phyloP scores from a whole-genome alignment of 2,797 vertebrate genomes.

The Myotis pilosus region DNA sequence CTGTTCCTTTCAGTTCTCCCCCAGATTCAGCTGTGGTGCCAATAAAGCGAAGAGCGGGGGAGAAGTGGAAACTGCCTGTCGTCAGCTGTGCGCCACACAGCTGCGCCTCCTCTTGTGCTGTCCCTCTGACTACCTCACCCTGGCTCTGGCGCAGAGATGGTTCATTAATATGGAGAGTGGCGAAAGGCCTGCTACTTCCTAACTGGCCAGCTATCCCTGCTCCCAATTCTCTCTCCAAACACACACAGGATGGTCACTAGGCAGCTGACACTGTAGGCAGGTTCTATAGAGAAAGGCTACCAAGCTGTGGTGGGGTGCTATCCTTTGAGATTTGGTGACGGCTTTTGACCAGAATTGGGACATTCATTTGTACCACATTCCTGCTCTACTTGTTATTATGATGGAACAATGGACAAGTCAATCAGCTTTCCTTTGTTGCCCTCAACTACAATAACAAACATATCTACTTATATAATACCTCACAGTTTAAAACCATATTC shows the following conservation, averaged over 20 bases:
- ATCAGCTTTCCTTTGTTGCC: background rate
- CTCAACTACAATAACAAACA: background rate
- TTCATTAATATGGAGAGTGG: background rate
- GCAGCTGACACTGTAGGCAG: background rate
- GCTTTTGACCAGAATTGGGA: slow-evolving; percentile 2
- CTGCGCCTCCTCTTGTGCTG: background rate
- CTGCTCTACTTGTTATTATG: background rate
- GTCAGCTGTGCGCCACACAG: slow-evolving; percentile 43
- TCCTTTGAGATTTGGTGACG: background rate
- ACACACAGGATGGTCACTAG: rapidly evolving
- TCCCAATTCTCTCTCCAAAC: background rate
- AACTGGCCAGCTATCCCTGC: background rate
- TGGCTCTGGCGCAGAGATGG: slow-evolving; percentile 35
- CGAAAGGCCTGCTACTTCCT: background rate
- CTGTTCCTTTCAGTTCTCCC: slow-evolving; percentile 17
- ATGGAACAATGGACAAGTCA: background rate
- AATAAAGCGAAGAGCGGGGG: slow-evolving; percentile 13
- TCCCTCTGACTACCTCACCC: slow-evolving; percentile 63
- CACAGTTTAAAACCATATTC: background rate
- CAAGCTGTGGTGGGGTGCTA: background rate
- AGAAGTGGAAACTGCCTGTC: slow-evolving; percentile 46
- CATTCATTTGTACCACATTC: background rate
- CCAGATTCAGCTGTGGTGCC: slow-evolving; percentile 11
- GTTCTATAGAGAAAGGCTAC: background rate
- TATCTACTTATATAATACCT: background rate